Base-by-base conservation (phyloP, 1,140 invertebrate genomes). In the Drosophila sp. region DNA sequence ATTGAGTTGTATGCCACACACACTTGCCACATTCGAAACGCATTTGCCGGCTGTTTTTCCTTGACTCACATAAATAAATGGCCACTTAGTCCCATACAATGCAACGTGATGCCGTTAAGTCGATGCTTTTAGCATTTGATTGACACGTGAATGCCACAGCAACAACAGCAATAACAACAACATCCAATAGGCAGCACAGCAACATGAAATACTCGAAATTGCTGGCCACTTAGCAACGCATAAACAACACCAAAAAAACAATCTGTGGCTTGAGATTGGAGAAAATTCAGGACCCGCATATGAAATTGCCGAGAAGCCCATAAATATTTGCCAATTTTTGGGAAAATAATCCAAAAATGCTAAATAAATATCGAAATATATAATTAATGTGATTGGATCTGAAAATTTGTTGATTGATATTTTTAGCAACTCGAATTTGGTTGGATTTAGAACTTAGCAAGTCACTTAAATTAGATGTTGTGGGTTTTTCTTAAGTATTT, bases 71-170 rank as follows among this genome's bases (percentile, higher is more conserved):
- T 41, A 62, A 73, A 69, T 73, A 73, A 73, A 70, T 73, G 65
- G 71, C 64, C 65, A 69, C 65, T 69, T 73, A 73, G 57, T 38
- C 27, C 65, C 21, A 74, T 61, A 67, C 64, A 74, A 74, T 50
- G 64, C 64, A 63, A 61, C 48, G 63, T 61, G 59, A 76, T 72
- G 66, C 63, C 54, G 63, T 54, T 69, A 72, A 83, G 64, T 61
- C 64, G 69, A 67, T 65, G 81, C 64, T 82, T 72, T 86, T 76
- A 81, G 46, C 43, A 70, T 87, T 78, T 86, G 75, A 87, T 78
- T 77, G 82, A 69, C 76, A 72, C 66, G 65, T 50, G 70, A 69
- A 61, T 66, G 56, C 43, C 53, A 27, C 53, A 21, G 29, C 29
- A 62, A 59, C 32, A 65, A 34, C 43, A 21, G 4, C 21, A 21